phyloP scores from a whole-genome alignment of 1,140 invertebrate species.

The Daktulosphaira vitifoliae region DNA sequence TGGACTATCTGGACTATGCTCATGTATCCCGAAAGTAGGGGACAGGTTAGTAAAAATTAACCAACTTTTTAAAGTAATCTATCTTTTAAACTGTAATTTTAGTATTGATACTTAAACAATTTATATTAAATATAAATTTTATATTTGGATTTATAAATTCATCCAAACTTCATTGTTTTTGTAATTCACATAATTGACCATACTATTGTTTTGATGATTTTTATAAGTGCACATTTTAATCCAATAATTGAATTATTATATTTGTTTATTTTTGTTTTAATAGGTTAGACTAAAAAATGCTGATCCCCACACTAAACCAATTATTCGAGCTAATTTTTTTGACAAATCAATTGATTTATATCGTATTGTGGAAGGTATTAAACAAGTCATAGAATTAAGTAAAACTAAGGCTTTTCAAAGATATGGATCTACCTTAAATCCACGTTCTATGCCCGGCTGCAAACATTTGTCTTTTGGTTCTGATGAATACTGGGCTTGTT shows the following conservation, averaged over 20 bases:
- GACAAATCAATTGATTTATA: conserved; percentile 41
- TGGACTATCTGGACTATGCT: conserved; percentile 58
- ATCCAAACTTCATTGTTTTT: no score
- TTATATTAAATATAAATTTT: no score
- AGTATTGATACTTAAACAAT: no score
- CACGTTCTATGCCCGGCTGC: conserved; percentile 58
- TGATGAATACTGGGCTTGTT: conserved; percentile 67
- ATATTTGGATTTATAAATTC: no score
- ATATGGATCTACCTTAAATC: conserved; percentile 53
- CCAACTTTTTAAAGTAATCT: no score
- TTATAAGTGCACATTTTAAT: no score
- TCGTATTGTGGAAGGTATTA: conserved; percentile 38
- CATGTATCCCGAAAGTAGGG: conserved; percentile 49
- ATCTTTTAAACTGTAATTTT: no score
- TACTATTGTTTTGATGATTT: no score
- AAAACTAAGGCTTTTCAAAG: conserved; percentile 41
- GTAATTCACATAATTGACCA: no score
- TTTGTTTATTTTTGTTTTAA: neutral
- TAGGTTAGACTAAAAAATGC: conserved; percentile 48
- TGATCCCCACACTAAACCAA: conserved; percentile 52
- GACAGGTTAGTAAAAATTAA: conserved; percentile 40
- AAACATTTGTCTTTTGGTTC: conserved; percentile 50
- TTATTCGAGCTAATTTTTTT: conserved; percentile 59
- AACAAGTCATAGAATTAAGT: conserved; percentile 39
- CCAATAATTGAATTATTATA: no score